Base-by-base conservation (phyloP, 2,888 invertebrate genomes). In the Euzophera pinguis region DNA sequence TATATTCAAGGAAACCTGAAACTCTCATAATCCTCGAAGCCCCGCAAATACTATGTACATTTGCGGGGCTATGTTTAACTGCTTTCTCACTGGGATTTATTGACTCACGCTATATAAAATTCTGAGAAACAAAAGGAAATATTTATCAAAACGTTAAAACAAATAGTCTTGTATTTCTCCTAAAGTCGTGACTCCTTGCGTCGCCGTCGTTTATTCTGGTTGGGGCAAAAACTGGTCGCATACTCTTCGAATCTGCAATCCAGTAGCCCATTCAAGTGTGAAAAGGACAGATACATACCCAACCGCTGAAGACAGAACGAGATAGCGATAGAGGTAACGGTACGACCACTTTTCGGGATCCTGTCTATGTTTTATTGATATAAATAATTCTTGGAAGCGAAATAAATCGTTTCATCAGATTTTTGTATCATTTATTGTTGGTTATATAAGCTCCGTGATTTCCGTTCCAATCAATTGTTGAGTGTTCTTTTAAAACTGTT, bases 201-300 rank as follows among this genome's bases (percentile, higher is more conserved):
- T 29, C 39, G 49, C 45, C 45, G 16, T 45, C 14, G 38, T 51
- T 51, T 45, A 43, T 53, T 47, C 63, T 64, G 63, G 66, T 66
- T 56, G 62, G 57, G 64, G 66, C 75, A 85, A 87, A 87, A 87
- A 87, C 85, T 84, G 80, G 87, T 86, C 82, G 69, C 75, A 71
- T 71, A 74, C 69, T 78, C 74, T 74, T 53, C 61, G 61, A 58
- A 63, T 62, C 67, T 62, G 78, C 78, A 76, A 84, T 79, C 79
- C 75, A 71, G 79, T 75, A 83, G 78, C 66, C 84, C 87, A 87
- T 87, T 86, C 75, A 87, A 75, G 85, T 65, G 81, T 64, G 64
- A 86, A 65, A 67, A 77, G 70, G 85, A 83, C 56, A 54, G 54
- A 60, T 29, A 52, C 52, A 72, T 63, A 56, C 50, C 54, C 55